Base-by-base conservation (phyloP, 1,140 invertebrate genomes). In the Maconellicoccus hirsutus region DNA sequence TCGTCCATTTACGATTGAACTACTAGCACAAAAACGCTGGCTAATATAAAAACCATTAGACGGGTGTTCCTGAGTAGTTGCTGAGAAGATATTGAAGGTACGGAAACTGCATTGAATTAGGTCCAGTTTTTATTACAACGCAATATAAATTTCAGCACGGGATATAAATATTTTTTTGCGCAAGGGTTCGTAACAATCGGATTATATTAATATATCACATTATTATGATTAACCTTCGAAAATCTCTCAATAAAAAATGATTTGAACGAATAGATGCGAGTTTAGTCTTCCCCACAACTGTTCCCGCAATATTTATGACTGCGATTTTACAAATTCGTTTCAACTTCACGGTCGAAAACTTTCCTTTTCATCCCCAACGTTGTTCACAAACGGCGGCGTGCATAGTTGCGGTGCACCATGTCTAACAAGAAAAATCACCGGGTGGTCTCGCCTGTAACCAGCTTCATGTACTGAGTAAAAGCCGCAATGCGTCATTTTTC, bases 391-490 rank as follows among this genome's bases (percentile, higher is more conserved):
- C 16, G 61, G 22, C 61, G 61, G 61, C 16, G 61, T 19, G 61
- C 19, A 25, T 66, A 23, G 61, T 66, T 66, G 61, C 61, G 61
- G 61, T 66, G 25, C 25, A 66, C 61, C 61, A 66, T 66, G 61
- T 66, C 61, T 66, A 66, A 66, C 61, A 66, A 66, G 61, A 66
- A 66, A 66, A 66, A 66, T 66, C 61, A 66, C 61, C 61, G 61
- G 61, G 61, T 16, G 61, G 61, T 66, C 61, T 25, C 19, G 10
- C 19, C 59, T 19, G 7, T 16, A 25, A 25, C 61, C 25, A 25
- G 21, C 21, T 59, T 59, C 52, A n/a, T 16, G 61, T 66, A 66
- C 61, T 25, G 61, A 25, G 61, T 23, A 66, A 66, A 66, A 66
- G 25, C 61, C 61, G 61, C 61, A 66, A 66, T 66, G 61, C 61